phyloP scores from a whole-genome alignment of 1,140 invertebrate genomes.

The Diorhabda carinulata region DNA sequence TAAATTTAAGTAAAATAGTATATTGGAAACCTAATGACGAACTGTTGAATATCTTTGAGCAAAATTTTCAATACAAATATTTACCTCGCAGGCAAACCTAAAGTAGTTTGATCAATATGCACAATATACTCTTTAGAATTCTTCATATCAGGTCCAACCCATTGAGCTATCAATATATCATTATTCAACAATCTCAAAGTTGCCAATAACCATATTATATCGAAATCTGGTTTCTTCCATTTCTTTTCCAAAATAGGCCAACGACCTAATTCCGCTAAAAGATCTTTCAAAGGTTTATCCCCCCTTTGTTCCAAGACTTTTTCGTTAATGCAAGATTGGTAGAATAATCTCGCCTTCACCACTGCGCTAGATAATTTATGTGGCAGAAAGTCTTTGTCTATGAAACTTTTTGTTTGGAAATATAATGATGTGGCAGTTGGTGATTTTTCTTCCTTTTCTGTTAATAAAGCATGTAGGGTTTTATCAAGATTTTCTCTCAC shows the following conservation, averaged over 20 bases:
- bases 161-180: constrained; percentile 76
- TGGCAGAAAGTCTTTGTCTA: constrained; percentile 8
- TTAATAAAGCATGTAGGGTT: constrained; percentile 65
- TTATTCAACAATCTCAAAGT: constrained; percentile 76
- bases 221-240: constrained; percentile 63
- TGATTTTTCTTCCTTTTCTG: constrained; percentile 58
- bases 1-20: too few species aligned
- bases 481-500: constrained; percentile 67
- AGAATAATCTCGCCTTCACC: constrained; percentile 74
- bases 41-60: constrained; percentile 63
- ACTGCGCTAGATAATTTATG: constrained; percentile 54
- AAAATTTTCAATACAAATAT: constrained; percentile 65
- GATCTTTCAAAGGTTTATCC: constrained; percentile 64
- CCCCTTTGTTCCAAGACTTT: constrained; percentile 64
- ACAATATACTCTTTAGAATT: constrained; percentile 83
- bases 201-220: constrained; percentile 73
- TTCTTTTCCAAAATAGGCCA: constrained; percentile 74
- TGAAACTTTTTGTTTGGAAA: constrained; percentile 12
- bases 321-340: constrained; percentile 80
- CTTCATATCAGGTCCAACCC: constrained; percentile 84
- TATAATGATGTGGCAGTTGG: background rate
- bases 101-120: constrained; percentile 83
- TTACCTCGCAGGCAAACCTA: constrained; percentile 69
- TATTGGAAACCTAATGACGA: too few species aligned
- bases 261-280: constrained; percentile 73